These are phyloP conservation scores for Centruroides vittatus DNA, from an alignment of 1,140 invertebrate species.

Conservation along the genomic window DNA sequence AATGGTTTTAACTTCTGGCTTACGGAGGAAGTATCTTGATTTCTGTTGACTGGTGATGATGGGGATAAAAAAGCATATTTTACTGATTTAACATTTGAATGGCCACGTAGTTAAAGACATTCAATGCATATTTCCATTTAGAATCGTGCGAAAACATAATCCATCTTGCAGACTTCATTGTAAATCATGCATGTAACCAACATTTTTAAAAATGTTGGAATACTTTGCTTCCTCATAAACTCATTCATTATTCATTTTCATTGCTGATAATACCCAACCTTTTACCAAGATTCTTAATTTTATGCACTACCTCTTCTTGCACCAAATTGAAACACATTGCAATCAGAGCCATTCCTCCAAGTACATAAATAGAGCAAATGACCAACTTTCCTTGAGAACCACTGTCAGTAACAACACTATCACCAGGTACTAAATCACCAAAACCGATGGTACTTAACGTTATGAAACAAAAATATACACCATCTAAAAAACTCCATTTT, in stretches of 20 bases:
- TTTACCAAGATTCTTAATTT: slow-evolving; percentile 34
- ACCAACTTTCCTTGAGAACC: slow-evolving; percentile 35
- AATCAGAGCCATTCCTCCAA: slow-evolving; percentile 89
- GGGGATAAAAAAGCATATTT: no score
- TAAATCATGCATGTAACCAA: no score
- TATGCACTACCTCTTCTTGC: slow-evolving; percentile 82
- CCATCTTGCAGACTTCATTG: no score
- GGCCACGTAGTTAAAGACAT: no score
- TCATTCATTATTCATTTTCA: neutral
- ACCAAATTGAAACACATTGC: slow-evolving; percentile 96
- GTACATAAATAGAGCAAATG: slow-evolving; percentile 37
- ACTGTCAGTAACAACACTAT: slow-evolving; percentile 26
- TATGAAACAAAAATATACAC: slow-evolving; percentile 17
- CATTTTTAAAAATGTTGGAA: no score
- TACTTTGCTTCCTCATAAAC: no score
- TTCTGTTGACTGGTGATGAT: no score
- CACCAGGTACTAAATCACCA: slow-evolving; percentile 46
- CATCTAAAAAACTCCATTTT: slow-evolving; percentile 29
- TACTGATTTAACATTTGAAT: no score
- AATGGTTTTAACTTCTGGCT: no score
- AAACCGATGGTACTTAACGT: slow-evolving; percentile 46
- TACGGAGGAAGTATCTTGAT: no score
- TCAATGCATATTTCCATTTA: no score
- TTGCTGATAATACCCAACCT: neutral
- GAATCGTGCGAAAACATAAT: no score